Conservation (phyloP, 2,888 invertebrate genomes). For the Ophion ellenae region DNA sequence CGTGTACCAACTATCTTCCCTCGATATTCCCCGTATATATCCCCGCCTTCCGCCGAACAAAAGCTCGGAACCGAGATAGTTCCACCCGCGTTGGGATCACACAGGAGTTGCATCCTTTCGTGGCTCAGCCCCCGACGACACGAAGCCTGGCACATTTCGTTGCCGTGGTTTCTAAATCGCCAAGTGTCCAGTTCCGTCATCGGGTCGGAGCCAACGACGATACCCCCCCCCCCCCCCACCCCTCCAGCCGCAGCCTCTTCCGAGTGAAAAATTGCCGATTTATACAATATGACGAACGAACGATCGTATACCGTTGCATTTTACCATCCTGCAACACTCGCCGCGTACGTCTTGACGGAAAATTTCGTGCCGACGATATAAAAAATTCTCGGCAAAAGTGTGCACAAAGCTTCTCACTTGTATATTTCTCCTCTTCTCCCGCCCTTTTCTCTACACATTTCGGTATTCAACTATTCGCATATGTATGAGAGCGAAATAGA, state of each 20-base stretch:
- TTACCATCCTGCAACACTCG: neutral
- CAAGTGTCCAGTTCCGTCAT: neutral
- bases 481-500: conserved; percentile 51
- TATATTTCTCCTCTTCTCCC: too few relatives aligned
- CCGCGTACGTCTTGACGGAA: neutral
- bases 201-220: too few relatives aligned
- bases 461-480: conserved; percentile 44
- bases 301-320: neutral
- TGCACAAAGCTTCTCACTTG: too few relatives aligned
- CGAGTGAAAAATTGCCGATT: conserved; percentile 47
- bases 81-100: neutral
- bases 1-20: conserved; percentile 4
- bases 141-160: neutral
- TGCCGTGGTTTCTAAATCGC: neutral
- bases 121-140: neutral
- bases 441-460: neutral
- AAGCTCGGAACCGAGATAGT: neutral
- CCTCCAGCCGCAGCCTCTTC: conserved; percentile 19
- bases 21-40: neutral
- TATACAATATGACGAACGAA: conserved; percentile 36
- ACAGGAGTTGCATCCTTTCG: neutral
- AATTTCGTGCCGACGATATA: too few relatives aligned
- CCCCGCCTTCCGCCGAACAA: neutral
- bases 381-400: too few relatives aligned
- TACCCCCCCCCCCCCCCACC: too few relatives aligned